Conservation (phyloP, 2,888 invertebrate genomes). For the Pherbina coryleti region DNA sequence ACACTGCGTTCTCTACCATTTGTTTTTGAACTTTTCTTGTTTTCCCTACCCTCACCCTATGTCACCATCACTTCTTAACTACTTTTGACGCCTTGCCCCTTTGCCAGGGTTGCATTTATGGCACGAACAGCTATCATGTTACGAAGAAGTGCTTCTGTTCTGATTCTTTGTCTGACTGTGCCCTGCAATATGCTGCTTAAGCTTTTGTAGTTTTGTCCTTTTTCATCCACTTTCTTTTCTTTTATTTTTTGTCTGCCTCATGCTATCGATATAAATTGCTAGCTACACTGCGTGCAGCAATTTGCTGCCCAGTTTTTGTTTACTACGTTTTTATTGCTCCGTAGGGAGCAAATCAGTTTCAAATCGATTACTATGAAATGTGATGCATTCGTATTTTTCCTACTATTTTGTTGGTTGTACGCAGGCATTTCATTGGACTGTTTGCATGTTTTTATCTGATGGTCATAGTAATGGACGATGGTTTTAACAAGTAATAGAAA, state of each 20-base stretch:
- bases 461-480: neutral
- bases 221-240: neutral
- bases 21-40: neutral
- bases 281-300: too few species aligned
- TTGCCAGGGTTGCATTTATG: too few species aligned
- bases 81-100: too few species aligned
- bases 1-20: neutral
- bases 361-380: slow-evolving; percentile 11
- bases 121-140: too few species aligned
- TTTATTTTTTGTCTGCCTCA: neutral
- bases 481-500: neutral
- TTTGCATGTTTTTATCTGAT: neutral
- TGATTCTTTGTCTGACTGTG: too few species aligned
- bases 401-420: neutral
- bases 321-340: slow-evolving; percentile 53
- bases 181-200: neutral
- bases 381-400: neutral
- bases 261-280: neutral
- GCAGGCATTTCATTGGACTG: neutral
- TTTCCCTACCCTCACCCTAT: neutral
- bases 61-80: neutral
- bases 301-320: slow-evolving; percentile 30
- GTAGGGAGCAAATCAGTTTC: slow-evolving; percentile 44
- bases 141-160: too few species aligned
- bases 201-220: neutral